These are phyloP conservation scores for Platyrinchus mystaceus DNA, from an alignment of 2,797 vertebrate genomes.

Conservation along the genomic window DNA sequence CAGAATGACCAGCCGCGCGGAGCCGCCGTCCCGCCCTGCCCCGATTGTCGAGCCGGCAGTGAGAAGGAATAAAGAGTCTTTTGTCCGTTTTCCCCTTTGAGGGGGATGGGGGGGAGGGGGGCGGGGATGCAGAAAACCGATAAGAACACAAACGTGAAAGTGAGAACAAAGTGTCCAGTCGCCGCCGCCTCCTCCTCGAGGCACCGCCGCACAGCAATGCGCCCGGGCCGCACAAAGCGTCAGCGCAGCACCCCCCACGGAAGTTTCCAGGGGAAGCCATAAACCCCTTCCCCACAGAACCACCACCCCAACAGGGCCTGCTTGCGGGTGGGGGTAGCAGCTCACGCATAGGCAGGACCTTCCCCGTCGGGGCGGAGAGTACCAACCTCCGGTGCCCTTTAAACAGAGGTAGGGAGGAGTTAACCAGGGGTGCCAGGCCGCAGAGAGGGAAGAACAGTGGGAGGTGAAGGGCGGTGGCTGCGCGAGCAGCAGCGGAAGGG, in stretches of 20 bases:
- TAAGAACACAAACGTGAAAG: conserved; percentile 87
- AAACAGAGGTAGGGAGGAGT: not conserved
- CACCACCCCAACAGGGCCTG: not conserved
- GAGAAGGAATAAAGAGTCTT: conserved; percentile 51
- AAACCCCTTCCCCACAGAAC: not conserved
- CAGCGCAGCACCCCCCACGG: not conserved
- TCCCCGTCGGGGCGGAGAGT: not conserved
- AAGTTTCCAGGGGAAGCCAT: not conserved
- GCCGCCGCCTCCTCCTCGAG: not conserved
- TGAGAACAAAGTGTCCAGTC: conserved; percentile 85
- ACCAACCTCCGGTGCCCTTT: not conserved
- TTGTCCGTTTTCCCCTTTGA: conserved; percentile 81
- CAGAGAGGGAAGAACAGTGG: not conserved
- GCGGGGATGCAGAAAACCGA: conserved; percentile 46
- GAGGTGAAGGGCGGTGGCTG: not conserved
- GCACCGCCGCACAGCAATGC: not conserved
- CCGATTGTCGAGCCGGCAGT: not conserved
- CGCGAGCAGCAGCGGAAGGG: not conserved
- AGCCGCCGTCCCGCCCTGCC: not conserved
- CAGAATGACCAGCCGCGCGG: not conserved
- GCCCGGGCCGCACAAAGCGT: not conserved
- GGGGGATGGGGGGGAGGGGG: not conserved
- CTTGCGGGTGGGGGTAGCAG: not conserved
- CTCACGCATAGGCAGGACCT: not conserved
- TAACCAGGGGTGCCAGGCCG: not conserved